Evolutionary conservation across 2,113 vertebrate species (phyloP).

Genomic region (Platysteira castanea): DNA sequence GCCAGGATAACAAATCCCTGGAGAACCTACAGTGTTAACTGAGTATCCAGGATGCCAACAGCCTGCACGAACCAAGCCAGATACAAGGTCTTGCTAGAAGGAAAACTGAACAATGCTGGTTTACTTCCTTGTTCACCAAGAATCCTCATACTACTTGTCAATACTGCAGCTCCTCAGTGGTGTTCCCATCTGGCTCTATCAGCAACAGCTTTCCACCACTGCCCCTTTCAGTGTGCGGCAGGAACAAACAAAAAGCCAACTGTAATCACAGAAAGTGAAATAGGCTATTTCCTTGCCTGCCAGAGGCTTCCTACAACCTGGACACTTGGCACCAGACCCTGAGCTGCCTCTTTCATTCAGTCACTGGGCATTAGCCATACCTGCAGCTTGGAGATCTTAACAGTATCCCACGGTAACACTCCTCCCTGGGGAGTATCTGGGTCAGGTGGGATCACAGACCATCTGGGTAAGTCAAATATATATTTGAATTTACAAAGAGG

Average conservation of each 20-base stretch:
- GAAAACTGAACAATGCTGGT: not conserved
- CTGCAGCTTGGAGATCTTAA: not conserved
- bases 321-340: not conserved
- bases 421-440: not conserved
- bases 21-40: not conserved
- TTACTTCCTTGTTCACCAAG: not conserved
- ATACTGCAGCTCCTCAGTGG: not conserved
- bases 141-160: not conserved
- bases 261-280: not conserved
- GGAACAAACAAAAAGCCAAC: not conserved
- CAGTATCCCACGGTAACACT: fast-evolving
- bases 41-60: not conserved
- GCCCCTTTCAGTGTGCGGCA: not conserved
- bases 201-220: not conserved
- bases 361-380: not conserved
- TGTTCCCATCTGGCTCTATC: not conserved
- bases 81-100: not conserved
- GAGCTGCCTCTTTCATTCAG: not conserved
- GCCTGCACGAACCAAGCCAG: not conserved
- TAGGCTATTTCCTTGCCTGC: not conserved
- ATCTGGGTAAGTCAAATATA: not conserved
- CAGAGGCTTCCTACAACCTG: not conserved
- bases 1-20: not conserved
- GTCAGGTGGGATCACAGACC: not conserved
- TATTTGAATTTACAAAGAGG: not conserved